A percentile compares a stretch with the other conserved stretches of the same genome.
Conservation (phyloP, 2,888 invertebrate genomes). For the Drosophila nigritarsus region DNA sequence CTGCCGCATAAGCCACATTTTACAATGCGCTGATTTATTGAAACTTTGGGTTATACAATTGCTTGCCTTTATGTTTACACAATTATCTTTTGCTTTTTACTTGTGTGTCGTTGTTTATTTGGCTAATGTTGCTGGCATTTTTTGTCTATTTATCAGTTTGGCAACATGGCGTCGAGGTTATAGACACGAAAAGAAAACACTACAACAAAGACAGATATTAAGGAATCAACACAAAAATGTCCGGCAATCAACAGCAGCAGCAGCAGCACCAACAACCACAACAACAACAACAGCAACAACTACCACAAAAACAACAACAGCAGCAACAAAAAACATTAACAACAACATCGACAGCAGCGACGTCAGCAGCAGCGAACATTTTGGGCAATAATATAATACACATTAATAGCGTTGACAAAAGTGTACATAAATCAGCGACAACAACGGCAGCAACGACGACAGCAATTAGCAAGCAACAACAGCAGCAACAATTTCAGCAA, state of each 20-base stretch:
- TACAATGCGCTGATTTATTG: slow-evolving; percentile 66
- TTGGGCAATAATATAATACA: slow-evolving; percentile 75
- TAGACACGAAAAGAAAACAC: slow-evolving; percentile 52
- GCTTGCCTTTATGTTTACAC: slow-evolving; percentile 11
- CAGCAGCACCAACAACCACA: slow-evolving; percentile 48
- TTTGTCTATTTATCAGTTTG: slow-evolving; percentile 48
- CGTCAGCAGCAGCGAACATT: slow-evolving; percentile 49
- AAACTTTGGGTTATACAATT: slow-evolving; percentile 19
- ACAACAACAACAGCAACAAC: slow-evolving; percentile 44
- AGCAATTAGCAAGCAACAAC: slow-evolving; percentile 62
- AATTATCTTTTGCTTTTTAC: slow-evolving; percentile 20
- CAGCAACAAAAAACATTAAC: slow-evolving; percentile 43
- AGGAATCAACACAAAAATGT: slow-evolving; percentile 74
- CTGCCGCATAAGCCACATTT: slow-evolving; percentile 71
- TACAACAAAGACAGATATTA: slow-evolving; percentile 46
- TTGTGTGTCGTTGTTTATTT: slow-evolving; percentile 6
- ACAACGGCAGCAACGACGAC: slow-evolving; percentile 35
- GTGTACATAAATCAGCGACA: slow-evolving; percentile 61
- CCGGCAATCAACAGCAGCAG: slow-evolving; percentile 75
- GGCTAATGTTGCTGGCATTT: slow-evolving; percentile 46
- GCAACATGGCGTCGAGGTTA: slow-evolving; percentile 60
- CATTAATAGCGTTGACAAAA: slow-evolving; percentile 78
- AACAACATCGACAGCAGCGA: slow-evolving; percentile 22
- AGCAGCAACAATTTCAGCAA: slow-evolving; percentile 52
- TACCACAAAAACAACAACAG: slow-evolving; percentile 39